Base-by-base conservation (phyloP, 2,888 invertebrate genomes). In the Luffia ferchaultella region DNA sequence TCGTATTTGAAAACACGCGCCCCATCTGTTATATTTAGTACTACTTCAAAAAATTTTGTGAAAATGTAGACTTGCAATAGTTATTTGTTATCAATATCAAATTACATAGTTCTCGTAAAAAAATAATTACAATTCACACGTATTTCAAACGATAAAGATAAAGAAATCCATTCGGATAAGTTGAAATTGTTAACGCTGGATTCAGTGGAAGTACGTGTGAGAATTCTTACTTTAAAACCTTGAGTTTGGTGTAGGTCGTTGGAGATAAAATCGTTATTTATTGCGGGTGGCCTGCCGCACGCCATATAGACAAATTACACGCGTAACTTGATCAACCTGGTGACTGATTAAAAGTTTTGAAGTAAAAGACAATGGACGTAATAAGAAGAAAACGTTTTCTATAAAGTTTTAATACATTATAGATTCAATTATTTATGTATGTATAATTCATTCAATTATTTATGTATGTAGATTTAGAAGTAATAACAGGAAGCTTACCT, bases 271-370 rank as follows among this genome's bases (percentile, higher is more conserved):
- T 53, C 70, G 69, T 74, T 78, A 80, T 80, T 83, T 80, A 83
- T 78, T 64, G 64, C 66, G 56, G 62, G 64, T 70, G 74, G 71
- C 71, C 62, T 63, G 62, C 64, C 67, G 71, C 76, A 77, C 70
- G 78, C 76, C 70, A 76, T 76, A 76, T 77, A 74, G 76, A 82
- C 78, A 78, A 82, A 82, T 79, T 77, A 75, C 76, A 72, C 62
- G 63, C 60, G 80, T 77, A 79, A 82, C 77, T 66, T 77, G 80
- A 80, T 76, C 73, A 64, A 64, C 61, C 59, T 60, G 62, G 63
- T 59, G 62, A 63, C 60, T 58, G 60, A 57, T 63, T 62, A 63
- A 68, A 63, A 62, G 62, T 68, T 70, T 68, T 61, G 63, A 68
- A 69, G 61, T n/a, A n/a, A n/a, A n/a, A n/a, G n/a, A n/a, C n/a